A percentile compares a stretch with the other conserved stretches of the same genome.
phyloP scores from a whole-genome alignment of 1,140 invertebrate genomes.

The Neodiprion lecontei region DNA sequence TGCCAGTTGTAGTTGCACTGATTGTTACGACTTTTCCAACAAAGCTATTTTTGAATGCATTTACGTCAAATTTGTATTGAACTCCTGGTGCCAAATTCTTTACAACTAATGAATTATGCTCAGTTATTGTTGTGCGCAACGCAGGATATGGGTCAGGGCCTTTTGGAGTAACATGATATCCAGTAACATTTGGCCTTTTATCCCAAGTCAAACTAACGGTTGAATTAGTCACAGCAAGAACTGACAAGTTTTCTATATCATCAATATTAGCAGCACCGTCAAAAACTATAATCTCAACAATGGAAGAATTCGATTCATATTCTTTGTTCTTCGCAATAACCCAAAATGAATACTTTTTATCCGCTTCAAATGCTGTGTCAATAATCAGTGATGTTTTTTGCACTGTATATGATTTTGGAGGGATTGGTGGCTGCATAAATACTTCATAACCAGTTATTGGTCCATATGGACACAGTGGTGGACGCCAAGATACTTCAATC shows the following conservation, averaged over 20 bases:
- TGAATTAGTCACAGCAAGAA: constrained; percentile 59
- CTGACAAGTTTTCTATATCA: constrained; percentile 64
- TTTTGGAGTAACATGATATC: constrained; percentile 66
- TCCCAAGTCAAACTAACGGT: constrained; percentile 69
- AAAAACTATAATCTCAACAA: constrained; percentile 64
- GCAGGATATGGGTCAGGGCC: constrained; percentile 63
- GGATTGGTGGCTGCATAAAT: constrained; percentile 67
- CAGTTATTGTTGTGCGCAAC: constrained; percentile 47
- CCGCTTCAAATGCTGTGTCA: constrained; percentile 66
- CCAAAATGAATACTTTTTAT: constrained; percentile 77
- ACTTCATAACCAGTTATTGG: constrained; percentile 70
- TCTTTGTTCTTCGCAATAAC: constrained; percentile 72
- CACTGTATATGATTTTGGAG: constrained; percentile 49
- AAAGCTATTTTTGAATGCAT: constrained; percentile 67
- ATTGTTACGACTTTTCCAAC: constrained; percentile 65
- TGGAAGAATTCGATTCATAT: constrained; percentile 66
- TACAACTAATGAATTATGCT: constrained; percentile 60
- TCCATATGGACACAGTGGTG: constrained; percentile 70
- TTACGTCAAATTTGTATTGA: constrained; percentile 67
- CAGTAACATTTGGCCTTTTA: constrained; percentile 65
- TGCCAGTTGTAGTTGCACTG: constrained; percentile 63
- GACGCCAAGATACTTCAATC: constrained; percentile 73
- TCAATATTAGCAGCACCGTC: constrained; percentile 70
- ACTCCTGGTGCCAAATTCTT: constrained; percentile 67
- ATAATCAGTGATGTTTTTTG: constrained; percentile 60